Evolutionary conservation across 2,113 vertebrate genomes (phyloP), one percentile per base, ranked within the genome.

Genomic region (Colistium nudipinnis): DNA sequence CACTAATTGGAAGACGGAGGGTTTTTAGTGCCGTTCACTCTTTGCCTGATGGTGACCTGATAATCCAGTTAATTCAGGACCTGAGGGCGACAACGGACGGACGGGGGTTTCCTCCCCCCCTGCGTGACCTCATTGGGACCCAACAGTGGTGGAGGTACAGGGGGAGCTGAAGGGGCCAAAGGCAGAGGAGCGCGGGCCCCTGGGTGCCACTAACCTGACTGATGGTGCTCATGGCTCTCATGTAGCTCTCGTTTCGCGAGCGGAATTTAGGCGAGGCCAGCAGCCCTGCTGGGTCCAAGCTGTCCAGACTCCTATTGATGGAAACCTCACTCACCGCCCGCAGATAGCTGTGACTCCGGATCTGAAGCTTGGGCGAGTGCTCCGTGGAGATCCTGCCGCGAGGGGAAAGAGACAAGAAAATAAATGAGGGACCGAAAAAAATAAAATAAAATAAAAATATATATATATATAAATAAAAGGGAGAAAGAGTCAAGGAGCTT

Each of bases 221-320:
- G 88, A 99, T 98, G 91, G 97, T 98, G 90, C 97, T 99, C 97
- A 99, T 99, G 86, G 97, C 97, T 85, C 97, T 93, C 97, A 99
- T 99, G 93, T 99, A 99, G 93, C 97, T 99, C 85, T 99, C 97
- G 0, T 99, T 99, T 88, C 97, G 93, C 62, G 97, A 99, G 86
- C 97, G 97, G 89, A 99, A 99, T 92, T 99, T 99, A 53, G 97
- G 97, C 7, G 97, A 99, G 0, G 95, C 94, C 88, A 99, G 94
- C 86, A 99, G 93, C 82, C 93, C 94, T 0, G 96, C 95, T 0
- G 97, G 97, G 89, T 98, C 97, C 87, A 99, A 92, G 90, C 95
- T 98, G 91, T 99, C 97, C 93, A 98, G 89, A 90, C 97, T 98
- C 71, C 96, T 94, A 90, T 99, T 99, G 93, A 99, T 98, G 84